These are phyloP conservation scores for Notechis scutatus DNA, from an alignment of 2,113 vertebrate species.

Conservation along the genomic window DNA sequence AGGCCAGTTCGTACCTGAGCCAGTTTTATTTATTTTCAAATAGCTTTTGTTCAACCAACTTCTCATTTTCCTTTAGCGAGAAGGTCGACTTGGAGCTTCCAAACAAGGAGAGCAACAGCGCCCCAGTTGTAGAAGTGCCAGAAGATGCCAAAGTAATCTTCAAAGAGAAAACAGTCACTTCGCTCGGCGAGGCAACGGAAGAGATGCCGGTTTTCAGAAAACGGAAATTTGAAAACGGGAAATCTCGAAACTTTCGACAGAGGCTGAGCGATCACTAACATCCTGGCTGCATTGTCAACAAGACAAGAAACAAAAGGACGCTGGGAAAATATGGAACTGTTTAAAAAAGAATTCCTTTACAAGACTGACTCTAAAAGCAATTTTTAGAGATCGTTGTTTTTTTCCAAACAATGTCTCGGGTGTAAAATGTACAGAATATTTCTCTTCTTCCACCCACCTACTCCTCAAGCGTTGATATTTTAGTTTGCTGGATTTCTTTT, in stretches of 20 bases:
- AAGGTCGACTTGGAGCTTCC: conserved; percentile 90
- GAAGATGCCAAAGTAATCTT: conserved; percentile 81
- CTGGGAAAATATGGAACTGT: neutral
- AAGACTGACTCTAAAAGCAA: conserved; percentile 47
- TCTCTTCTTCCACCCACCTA: neutral
- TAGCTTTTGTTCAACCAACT: neutral
- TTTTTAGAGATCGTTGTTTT: conserved; percentile 53
- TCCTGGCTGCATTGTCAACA: conserved; percentile 22
- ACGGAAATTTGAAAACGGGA: conserved; percentile 88
- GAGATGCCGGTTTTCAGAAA: conserved; percentile 82
- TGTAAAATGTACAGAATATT: conserved; percentile 60
- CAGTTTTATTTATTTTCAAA: neutral
- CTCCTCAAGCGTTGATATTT: conserved; percentile 54
- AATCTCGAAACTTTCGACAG: conserved; percentile 85
- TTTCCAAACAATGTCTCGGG: conserved; percentile 44
- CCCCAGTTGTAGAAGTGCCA: conserved; percentile 53
- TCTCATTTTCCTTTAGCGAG: conserved; percentile 66
- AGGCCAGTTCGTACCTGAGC: neutral
- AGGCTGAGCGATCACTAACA: conserved; percentile 82
- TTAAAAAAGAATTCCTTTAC: conserved; percentile 54
- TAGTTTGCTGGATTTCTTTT: conserved; percentile 56
- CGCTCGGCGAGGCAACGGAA: conserved; percentile 78
- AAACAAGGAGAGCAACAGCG: conserved; percentile 59
- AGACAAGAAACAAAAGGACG: conserved; percentile 25
- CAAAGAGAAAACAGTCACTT: conserved; percentile 90